Conservation (phyloP, 2,797 vertebrate genomes). For the Aphelocoma californica region DNA sequence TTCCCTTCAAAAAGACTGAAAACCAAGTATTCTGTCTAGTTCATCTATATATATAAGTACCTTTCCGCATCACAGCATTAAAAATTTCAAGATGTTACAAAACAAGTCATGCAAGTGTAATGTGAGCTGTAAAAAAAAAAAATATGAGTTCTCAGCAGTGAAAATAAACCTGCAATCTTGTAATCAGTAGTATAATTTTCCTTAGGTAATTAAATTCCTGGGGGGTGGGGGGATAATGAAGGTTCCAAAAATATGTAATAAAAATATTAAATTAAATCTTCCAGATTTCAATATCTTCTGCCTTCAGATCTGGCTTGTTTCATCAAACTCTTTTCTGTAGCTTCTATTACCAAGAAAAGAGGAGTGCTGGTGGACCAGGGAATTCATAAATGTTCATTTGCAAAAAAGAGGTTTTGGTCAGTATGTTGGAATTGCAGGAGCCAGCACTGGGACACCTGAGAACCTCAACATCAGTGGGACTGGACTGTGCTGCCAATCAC, state of each 20-base stretch:
- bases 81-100: constrained; percentile 67
- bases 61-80: constrained; percentile 57
- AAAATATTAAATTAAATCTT: constrained; percentile 66
- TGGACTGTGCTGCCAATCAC: fast-evolving
- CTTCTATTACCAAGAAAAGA: background rate
- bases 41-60: constrained; percentile 58
- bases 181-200: constrained; percentile 76
- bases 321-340: background rate
- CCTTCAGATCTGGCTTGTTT: constrained; percentile 51
- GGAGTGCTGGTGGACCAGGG: background rate
- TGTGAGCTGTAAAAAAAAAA: background rate
- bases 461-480: fast-evolving
- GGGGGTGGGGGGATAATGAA: constrained; percentile 59
- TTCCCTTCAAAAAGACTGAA: background rate
- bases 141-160: constrained; percentile 38
- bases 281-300: constrained; percentile 68
- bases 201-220: constrained; percentile 75
- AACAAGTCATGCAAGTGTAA: constrained; percentile 67
- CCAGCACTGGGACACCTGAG: fast-evolving
- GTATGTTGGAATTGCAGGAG: background rate
- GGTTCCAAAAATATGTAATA: constrained; percentile 74
- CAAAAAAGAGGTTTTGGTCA: background rate
- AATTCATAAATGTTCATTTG: background rate
- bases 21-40: constrained; percentile 38
- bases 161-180: constrained; percentile 74